phyloP scores from a whole-genome alignment of 1,140 invertebrate species.

The Heterodera schachtii region DNA sequence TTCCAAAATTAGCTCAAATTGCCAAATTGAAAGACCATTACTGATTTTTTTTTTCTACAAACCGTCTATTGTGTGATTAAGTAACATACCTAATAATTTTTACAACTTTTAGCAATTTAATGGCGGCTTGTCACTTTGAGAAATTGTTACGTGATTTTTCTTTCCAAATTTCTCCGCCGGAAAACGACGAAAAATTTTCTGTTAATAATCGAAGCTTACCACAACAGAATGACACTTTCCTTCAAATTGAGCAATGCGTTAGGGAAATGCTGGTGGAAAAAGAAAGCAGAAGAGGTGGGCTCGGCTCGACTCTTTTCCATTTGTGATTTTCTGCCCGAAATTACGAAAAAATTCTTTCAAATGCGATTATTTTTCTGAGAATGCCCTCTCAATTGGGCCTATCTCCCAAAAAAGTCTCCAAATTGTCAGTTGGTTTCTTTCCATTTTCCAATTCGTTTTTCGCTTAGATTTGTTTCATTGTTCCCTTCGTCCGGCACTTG shows the following conservation, averaged over 20 bases:
- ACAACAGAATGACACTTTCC: not conserved
- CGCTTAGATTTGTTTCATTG: conserved; percentile 15
- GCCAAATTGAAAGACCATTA: too few species aligned
- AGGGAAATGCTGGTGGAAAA: not conserved
- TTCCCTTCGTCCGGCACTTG: conserved; percentile 18
- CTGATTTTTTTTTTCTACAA: too few species aligned
- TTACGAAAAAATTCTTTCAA: too few species aligned
- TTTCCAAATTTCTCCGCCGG: not conserved
- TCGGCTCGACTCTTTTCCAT: not conserved
- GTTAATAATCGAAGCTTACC: not conserved
- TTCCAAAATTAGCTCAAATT: too few species aligned
- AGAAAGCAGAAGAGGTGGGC: not conserved
- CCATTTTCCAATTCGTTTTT: not conserved
- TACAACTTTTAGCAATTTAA: not conserved
- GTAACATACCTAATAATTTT: too few species aligned
- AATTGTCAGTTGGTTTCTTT: too few species aligned
- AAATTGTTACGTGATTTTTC: not conserved
- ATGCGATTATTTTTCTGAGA: too few species aligned
- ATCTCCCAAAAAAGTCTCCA: too few species aligned
- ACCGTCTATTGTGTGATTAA: too few species aligned
- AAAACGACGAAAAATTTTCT: not conserved
- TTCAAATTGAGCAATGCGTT: not conserved
- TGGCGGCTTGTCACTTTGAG: not conserved
- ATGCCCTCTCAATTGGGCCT: too few species aligned
- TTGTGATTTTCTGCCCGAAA: not conserved